Conservation (phyloP, 2,797 vertebrate species). For the Mus caroli region DNA sequence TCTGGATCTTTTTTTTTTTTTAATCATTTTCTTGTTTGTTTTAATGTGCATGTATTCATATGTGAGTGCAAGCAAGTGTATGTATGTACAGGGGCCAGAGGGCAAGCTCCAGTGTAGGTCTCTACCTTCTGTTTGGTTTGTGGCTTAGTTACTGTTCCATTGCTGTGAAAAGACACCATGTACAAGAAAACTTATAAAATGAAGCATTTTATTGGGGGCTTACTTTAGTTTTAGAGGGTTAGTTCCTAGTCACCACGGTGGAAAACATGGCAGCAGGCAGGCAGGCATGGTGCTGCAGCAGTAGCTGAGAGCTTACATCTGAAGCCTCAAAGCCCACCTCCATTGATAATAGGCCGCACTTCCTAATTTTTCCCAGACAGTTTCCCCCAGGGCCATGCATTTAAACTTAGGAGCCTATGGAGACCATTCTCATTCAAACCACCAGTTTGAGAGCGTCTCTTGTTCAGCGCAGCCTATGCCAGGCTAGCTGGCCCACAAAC, state of each 20-base stretch:
- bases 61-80: no score
- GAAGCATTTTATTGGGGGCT: neutral
- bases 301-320: neutral
- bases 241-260: neutral
- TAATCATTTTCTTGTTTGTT: neutral
- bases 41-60: neutral
- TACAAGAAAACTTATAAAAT: neutral
- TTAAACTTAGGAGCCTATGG: neutral
- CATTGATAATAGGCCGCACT: neutral
- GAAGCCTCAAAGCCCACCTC: neutral
- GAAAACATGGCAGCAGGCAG: neutral
- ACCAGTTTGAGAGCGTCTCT: neutral
- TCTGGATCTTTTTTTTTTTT: neutral
- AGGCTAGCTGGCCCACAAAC: neutral
- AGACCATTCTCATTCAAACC: neutral
- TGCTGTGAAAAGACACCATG: neutral
- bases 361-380: neutral
- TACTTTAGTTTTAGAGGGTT: neutral
- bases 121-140: neutral
- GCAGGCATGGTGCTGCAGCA: neutral
- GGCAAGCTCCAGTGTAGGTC: no score
- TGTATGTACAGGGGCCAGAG: neutral
- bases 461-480: neutral
- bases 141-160: neutral
- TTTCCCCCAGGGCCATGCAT: neutral